phyloP scores from a whole-genome alignment of 1,140 invertebrate genomes.

The Zaprionus inermis region DNA sequence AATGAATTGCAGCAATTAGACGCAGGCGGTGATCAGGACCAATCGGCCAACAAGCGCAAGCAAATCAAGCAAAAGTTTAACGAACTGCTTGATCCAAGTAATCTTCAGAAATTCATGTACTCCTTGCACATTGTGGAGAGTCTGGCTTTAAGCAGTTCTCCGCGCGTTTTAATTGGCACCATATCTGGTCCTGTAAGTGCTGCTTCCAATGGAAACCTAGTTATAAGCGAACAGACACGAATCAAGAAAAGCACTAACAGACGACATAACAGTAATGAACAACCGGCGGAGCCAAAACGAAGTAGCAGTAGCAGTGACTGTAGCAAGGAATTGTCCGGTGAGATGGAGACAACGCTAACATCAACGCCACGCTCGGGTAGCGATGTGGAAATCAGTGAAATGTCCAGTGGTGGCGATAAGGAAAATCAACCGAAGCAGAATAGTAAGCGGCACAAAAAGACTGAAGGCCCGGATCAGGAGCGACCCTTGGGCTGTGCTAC shows the following conservation, averaged over 20 bases:
- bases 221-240: conserved; percentile 60
- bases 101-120: conserved; percentile 97
- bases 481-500: conserved; percentile 55
- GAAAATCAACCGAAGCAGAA: conserved; percentile 75
- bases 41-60: conserved; percentile 68
- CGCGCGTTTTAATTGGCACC: conserved; percentile 17
- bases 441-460: conserved; percentile 70
- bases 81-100: conserved; percentile 92
- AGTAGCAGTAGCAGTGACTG: conserved; percentile 48
- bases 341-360: conserved; percentile 47
- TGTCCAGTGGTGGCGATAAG: conserved; percentile 63
- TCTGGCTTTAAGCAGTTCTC: conserved; percentile 65
- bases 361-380: conserved; percentile 46
- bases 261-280: conserved; percentile 69
- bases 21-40: conserved; percentile 45
- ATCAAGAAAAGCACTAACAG: conserved; percentile 48
- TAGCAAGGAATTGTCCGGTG: conserved; percentile 39
- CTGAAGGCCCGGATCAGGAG: conserved; percentile 57
- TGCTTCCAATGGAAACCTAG: conserved; percentile 63
- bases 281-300: conserved; percentile 47
- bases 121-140: conserved; percentile 96
- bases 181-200: conserved; percentile 17
- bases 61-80: conserved; percentile 86
- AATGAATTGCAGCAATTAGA: conserved; percentile 60
- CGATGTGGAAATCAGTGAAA: conserved; percentile 60